phyloP scores from a whole-genome alignment of 2,113 vertebrate species.

The Capricornis sumatraensis region DNA sequence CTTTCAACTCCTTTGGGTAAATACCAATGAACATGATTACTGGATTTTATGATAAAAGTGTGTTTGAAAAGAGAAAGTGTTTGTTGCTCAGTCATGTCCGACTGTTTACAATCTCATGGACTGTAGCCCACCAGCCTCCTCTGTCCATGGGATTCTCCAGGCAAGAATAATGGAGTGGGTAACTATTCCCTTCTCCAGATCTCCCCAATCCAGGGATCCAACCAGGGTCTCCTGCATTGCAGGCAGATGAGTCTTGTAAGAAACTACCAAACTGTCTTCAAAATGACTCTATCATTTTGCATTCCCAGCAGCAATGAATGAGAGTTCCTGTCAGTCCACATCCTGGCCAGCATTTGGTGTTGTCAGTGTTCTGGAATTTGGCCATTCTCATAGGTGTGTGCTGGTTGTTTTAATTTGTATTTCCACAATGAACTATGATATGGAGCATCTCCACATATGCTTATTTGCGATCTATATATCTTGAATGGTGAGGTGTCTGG shows the following conservation, averaged over 20 bases:
- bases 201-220: neutral
- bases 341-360: neutral
- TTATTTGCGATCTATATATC: neutral
- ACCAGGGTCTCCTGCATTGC: neutral
- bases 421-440: neutral
- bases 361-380: neutral
- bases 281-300: neutral
- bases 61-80: neutral
- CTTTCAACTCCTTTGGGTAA: neutral
- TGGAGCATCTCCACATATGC: neutral
- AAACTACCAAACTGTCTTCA: neutral
- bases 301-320: neutral
- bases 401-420: neutral
- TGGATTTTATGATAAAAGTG: neutral
- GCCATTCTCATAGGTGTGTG: neutral
- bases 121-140: too few species aligned
- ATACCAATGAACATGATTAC: neutral
- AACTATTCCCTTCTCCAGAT: neutral
- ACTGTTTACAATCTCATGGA: neutral
- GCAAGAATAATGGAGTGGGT: neutral
- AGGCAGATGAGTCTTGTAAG: neutral
- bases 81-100: fast-evolving
- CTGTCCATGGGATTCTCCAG: too few species aligned
- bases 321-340: neutral
- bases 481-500: neutral